A percentile compares a stretch with the other conserved stretches of the same genome.
phyloP scores from a whole-genome alignment of 2,888 invertebrate genomes.

The Ormyrus thymus region DNA sequence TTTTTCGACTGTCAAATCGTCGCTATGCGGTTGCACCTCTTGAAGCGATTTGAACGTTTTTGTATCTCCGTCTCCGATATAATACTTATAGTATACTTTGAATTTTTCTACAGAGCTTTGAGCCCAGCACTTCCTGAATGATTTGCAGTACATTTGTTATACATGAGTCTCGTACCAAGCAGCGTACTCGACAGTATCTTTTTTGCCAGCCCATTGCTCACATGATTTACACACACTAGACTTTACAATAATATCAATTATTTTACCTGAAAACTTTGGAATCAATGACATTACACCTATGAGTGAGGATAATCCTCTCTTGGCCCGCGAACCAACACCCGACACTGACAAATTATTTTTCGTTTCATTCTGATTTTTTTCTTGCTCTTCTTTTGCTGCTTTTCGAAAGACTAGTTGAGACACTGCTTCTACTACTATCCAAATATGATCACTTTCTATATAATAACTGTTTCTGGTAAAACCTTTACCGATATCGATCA shows the following conservation, averaged over 20 bases:
- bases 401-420: background rate
- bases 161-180: slow-evolving; percentile 51
- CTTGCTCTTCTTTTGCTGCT: background rate
- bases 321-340: slow-evolving; percentile 53
- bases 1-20: slow-evolving; percentile 7
- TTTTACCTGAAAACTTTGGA: slow-evolving; percentile 47
- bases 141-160: too few species aligned
- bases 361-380: background rate
- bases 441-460: too few species aligned
- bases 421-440: too few species aligned
- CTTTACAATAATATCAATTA: slow-evolving; percentile 39
- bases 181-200: slow-evolving; percentile 48
- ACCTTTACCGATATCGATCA: too few species aligned
- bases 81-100: slow-evolving; percentile 57
- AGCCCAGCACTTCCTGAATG: slow-evolving; percentile 35
- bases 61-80: slow-evolving; percentile 59
- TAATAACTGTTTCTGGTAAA: too few species aligned
- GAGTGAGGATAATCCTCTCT: slow-evolving; percentile 55
- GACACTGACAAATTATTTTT: slow-evolving; percentile 34
- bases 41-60: slow-evolving; percentile 55
- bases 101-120: slow-evolving; percentile 58
- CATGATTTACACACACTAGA: slow-evolving; percentile 36
- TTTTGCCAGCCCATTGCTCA: slow-evolving; percentile 8
- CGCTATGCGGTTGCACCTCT: background rate
- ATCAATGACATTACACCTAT: slow-evolving; percentile 54